A percentile compares a stretch with the other conserved stretches of the same genome.
Conservation (phyloP, 1,140 invertebrate genomes). For the Hirudo medicinalis region DNA sequence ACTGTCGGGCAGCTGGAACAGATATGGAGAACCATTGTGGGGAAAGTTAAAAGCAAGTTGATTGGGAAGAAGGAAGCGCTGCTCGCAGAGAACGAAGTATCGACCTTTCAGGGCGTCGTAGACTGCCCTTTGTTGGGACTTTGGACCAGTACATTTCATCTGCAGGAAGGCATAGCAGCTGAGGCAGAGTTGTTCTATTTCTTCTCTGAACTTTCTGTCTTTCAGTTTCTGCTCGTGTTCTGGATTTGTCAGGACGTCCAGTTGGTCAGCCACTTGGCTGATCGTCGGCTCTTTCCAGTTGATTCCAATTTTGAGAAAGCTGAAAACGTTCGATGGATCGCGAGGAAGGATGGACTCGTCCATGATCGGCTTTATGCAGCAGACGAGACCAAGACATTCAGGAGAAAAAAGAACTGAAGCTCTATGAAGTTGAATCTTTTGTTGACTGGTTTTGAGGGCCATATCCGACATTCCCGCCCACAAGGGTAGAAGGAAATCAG, state of each 20-base stretch:
- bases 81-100: slow-evolving; percentile 18
- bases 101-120: slow-evolving; percentile 3
- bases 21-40: slow-evolving; percentile 19
- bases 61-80: slow-evolving; percentile 17
- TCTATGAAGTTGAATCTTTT: background rate
- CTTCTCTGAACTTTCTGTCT: background rate
- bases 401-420: slow-evolving; percentile 13
- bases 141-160: slow-evolving; percentile 1
- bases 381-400: slow-evolving; percentile 15
- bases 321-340: background rate
- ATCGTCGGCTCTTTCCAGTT: slow-evolving; percentile 13
- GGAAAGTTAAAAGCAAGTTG: slow-evolving; percentile 19
- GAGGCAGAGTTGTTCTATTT: slow-evolving; percentile 3
- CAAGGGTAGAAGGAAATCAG: slow-evolving; percentile 16
- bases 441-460: background rate
- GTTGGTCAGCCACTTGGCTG: slow-evolving; percentile 15
- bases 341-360: slow-evolving; percentile 18
- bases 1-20: slow-evolving; percentile 18
- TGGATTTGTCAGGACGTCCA: slow-evolving; percentile 17
- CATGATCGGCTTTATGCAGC: slow-evolving; percentile 16
- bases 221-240: slow-evolving; percentile 3
- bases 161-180: slow-evolving; percentile 20
- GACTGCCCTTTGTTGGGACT: background rate
- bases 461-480: background rate
- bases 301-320: slow-evolving; percentile 14